Percentiles rank a stretch among this genome's conserved stretches.
Conservation (phyloP, 2,113 vertebrate genomes). For the Passer domesticus region DNA sequence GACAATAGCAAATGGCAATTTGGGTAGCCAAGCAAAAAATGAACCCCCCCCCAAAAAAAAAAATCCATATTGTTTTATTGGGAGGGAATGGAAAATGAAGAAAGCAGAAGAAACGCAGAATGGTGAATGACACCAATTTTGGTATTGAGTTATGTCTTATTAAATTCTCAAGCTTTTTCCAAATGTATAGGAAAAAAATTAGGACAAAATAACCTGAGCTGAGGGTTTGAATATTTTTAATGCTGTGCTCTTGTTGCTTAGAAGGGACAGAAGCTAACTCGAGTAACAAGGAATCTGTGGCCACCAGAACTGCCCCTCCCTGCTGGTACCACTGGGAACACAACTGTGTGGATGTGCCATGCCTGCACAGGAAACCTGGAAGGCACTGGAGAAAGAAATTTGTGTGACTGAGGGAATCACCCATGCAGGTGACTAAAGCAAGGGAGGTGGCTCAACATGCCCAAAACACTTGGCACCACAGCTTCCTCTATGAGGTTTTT, state of each 20-base stretch:
- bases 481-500: background rate
- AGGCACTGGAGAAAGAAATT: background rate
- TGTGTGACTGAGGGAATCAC: background rate
- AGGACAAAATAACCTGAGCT: background rate
- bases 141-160: background rate
- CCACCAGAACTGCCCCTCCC: background rate
- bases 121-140: background rate
- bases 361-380: background rate
- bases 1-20: background rate
- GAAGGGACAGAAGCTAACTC: background rate
- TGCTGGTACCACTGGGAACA: background rate
- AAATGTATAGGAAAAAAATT: background rate
- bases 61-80: background rate
- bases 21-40: background rate
- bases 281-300: background rate
- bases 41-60: background rate
- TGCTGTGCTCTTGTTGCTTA: background rate
- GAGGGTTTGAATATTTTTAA: background rate
- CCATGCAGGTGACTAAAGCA: background rate
- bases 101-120: background rate
- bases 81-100: background rate
- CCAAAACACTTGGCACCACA: background rate
- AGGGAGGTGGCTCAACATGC: background rate
- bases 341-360: accelerated
- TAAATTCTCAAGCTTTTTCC: background rate